phyloP scores from a whole-genome alignment of 2,888 invertebrate genomes.

The Polietes domitor region DNA sequence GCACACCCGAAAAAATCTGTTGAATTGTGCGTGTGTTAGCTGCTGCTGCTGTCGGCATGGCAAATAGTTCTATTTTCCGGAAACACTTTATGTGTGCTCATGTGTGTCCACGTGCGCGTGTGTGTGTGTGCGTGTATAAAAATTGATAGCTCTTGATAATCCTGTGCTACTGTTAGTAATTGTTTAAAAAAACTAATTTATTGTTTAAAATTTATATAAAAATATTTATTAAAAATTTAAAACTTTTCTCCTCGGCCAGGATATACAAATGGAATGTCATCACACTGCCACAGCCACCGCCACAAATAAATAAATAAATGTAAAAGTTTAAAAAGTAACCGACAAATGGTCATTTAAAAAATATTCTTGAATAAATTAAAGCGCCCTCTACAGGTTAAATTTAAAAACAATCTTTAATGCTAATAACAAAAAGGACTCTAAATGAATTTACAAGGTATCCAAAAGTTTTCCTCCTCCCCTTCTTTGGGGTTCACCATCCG shows the following conservation, averaged over 20 bases:
- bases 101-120: slow-evolving; percentile 6
- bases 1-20: not conserved
- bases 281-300: too few species aligned
- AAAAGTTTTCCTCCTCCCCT: too few species aligned
- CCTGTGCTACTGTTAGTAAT: slow-evolving; percentile 63
- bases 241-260: too few species aligned
- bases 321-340: not conserved
- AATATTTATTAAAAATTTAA: slow-evolving; percentile 53
- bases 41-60: not conserved
- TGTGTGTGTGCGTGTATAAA: not conserved
- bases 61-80: slow-evolving; percentile 1
- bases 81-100: not conserved
- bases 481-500: too few species aligned
- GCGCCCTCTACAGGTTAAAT: not conserved
- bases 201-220: slow-evolving; percentile 60
- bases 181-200: slow-evolving; percentile 64
- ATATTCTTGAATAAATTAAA: not conserved
- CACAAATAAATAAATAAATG: not conserved
- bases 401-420: too few species aligned
- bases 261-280: not conserved
- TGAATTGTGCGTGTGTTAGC: not conserved
- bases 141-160: slow-evolving; percentile 44
- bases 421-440: too few species aligned
- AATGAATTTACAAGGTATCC: too few species aligned
- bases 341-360: not conserved